Evolutionary conservation across 2,113 vertebrate species (phyloP).

Genomic region (Callipepla squamata): DNA sequence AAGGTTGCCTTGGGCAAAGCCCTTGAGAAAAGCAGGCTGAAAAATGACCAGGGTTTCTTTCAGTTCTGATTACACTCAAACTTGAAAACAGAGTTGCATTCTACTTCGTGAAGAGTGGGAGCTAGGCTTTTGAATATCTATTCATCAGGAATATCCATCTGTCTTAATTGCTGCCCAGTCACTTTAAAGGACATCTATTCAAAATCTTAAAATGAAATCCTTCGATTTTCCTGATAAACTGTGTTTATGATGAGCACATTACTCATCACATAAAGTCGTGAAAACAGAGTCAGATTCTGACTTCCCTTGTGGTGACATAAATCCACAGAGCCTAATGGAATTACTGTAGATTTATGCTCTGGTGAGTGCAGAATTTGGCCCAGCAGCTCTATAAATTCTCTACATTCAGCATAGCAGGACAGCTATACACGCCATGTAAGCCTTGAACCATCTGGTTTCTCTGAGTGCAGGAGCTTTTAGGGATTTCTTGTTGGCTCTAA

Average conservation of each 20-base stretch:
- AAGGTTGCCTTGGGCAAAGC: not conserved
- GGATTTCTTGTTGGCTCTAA: not conserved
- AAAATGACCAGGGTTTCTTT: constrained; percentile 4
- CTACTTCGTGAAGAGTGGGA: not conserved
- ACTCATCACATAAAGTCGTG: not conserved
- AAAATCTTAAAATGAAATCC: not conserved
- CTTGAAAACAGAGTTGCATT: not conserved
- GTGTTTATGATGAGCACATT: not conserved
- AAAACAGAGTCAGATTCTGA: constrained; percentile 18
- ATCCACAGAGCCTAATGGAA: constrained; percentile 16
- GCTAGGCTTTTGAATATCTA: not conserved
- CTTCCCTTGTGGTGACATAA: constrained; percentile 10
- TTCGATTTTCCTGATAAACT: not conserved
- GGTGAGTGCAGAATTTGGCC: constrained; percentile 10
- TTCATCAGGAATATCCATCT: not conserved
- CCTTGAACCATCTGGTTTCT: constrained; percentile 1
- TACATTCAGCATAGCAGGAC: not conserved
- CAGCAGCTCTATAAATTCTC: constrained; percentile 13
- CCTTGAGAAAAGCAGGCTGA: not conserved
- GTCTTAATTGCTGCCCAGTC: not conserved
- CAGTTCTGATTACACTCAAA: not conserved
- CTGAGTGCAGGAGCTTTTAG: not conserved
- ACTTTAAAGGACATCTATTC: not conserved
- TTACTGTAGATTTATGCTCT: constrained; percentile 34
- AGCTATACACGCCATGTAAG: not conserved